These are phyloP conservation scores for Cylloceria caligata DNA, from an alignment of 2,888 invertebrate species.

Conservation along the genomic window DNA sequence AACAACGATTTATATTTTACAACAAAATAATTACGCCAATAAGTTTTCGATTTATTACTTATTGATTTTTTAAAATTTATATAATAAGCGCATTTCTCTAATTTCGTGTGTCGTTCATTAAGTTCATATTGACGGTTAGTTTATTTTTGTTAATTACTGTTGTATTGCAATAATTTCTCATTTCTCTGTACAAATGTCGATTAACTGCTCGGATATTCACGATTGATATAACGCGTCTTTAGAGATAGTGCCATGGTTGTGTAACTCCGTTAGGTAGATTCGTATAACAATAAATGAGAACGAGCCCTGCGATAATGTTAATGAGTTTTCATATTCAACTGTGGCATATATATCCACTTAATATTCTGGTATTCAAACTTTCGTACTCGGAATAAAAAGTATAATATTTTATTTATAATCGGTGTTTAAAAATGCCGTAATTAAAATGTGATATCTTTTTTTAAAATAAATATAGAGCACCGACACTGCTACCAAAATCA, in stretches of 20 bases:
- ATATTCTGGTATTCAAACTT: not conserved
- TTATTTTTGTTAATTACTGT: not conserved
- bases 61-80: too few relatives aligned
- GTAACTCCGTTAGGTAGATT: constrained; percentile 3
- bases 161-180: not conserved
- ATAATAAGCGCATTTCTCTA: too few relatives aligned
- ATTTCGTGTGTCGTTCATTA: too few relatives aligned
- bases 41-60: not conserved
- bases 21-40: not conserved
- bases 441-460: not conserved
- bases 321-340: constrained; percentile 12
- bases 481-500: too few relatives aligned
- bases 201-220: not conserved
- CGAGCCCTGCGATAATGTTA: not conserved
- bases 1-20: not conserved
- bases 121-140: not conserved
- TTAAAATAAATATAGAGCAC: not conserved
- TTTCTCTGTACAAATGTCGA: not conserved
- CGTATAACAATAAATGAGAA: not conserved
- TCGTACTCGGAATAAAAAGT: not conserved
- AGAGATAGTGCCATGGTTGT: not conserved
- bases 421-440: not conserved
- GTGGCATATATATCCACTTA: not conserved
- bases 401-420: not conserved
- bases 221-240: not conserved